Evolutionary conservation across 2,888 invertebrate species (phyloP).

Genomic region (Lepetodrilus schrolli): DNA sequence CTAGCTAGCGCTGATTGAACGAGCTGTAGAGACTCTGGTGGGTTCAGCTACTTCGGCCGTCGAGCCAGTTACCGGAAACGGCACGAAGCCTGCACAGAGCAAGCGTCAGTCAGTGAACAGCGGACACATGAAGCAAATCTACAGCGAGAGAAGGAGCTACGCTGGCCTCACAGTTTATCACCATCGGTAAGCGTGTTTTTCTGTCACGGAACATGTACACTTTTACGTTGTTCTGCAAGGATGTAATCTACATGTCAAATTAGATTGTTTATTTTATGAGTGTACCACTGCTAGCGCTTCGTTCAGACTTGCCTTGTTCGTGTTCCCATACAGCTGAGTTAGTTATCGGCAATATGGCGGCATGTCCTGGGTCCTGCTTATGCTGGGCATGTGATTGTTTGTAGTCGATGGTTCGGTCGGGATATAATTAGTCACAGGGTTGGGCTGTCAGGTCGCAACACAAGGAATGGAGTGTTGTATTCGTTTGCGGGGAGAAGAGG

Average conservation of each 20-base stretch:
- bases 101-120: slow-evolving; percentile 4
- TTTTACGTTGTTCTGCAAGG: not conserved
- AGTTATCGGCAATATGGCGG: slow-evolving; percentile 15
- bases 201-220: not conserved
- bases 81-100: slow-evolving; percentile 16
- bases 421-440: not conserved
- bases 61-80: slow-evolving; percentile 19
- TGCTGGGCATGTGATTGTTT: slow-evolving; percentile 5
- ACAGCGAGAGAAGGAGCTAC: not conserved
- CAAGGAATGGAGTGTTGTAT: too few relatives aligned
- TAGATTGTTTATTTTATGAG: not conserved
- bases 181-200: not conserved
- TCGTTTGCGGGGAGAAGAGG: too few relatives aligned
- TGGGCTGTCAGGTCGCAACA: too few relatives aligned
- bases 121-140: not conserved
- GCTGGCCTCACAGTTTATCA: not conserved
- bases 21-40: not conserved
- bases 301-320: not conserved
- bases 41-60: not conserved
- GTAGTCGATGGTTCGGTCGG: not conserved
- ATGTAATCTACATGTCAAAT: not conserved
- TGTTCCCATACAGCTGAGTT: not conserved
- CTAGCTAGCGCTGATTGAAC: not conserved
- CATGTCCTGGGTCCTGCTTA: slow-evolving; percentile 11
- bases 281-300: not conserved